phyloP scores from a whole-genome alignment of 1,140 invertebrate species.

The Drosophila tani region DNA sequence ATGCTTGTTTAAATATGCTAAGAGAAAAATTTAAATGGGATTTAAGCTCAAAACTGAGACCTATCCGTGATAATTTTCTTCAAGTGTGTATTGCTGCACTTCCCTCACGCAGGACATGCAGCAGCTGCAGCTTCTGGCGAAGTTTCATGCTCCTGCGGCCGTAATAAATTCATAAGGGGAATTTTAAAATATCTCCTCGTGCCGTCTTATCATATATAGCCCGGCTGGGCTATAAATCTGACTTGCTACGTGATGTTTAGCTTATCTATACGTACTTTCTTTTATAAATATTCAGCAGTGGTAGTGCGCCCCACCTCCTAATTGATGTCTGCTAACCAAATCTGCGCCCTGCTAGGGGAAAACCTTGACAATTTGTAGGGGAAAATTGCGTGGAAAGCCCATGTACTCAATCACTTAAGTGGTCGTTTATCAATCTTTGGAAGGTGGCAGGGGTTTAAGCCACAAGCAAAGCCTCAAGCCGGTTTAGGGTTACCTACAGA shows the following conservation, averaged over 20 bases:
- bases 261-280: constrained; percentile 19
- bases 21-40: background rate
- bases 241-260: constrained; percentile 62
- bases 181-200: constrained; percentile 64
- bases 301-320: constrained; percentile 35
- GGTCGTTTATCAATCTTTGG: constrained; percentile 58
- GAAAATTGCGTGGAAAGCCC: constrained; percentile 51
- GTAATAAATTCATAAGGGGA: constrained; percentile 77
- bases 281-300: constrained; percentile 72
- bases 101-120: constrained; percentile 43
- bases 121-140: constrained; percentile 13
- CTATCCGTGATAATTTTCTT: background rate
- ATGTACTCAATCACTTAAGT: constrained; percentile 66
- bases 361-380: constrained; percentile 49
- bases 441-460: constrained; percentile 9
- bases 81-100: constrained; percentile 44
- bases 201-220: constrained; percentile 55
- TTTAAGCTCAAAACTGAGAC: too few relatives aligned
- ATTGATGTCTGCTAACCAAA: constrained; percentile 62
- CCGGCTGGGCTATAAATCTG: constrained; percentile 46
- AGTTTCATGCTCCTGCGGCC: constrained; percentile 33
- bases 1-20: background rate
- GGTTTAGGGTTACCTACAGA: constrained; percentile 36
- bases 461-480: constrained; percentile 19
- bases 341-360: constrained; percentile 11